These are phyloP conservation scores for Acipenser ruthenus DNA, from an alignment of 2,797 vertebrate species.

Conservation along the genomic window DNA sequence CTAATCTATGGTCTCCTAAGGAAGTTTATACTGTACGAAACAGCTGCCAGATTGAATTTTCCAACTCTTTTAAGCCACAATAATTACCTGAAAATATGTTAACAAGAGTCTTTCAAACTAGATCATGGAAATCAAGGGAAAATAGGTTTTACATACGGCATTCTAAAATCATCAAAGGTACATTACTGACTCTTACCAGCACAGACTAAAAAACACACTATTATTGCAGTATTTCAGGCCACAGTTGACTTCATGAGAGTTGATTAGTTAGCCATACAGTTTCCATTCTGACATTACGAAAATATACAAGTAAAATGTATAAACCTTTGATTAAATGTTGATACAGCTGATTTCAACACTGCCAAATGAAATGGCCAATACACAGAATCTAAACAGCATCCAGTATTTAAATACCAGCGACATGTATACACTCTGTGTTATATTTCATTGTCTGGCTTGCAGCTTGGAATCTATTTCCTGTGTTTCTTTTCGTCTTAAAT, in stretches of 20 bases:
- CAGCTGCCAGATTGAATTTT: not conserved
- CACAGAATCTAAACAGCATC: constrained; percentile 75
- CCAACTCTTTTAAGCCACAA: not conserved
- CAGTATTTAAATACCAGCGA: constrained; percentile 74
- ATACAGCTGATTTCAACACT: constrained; percentile 77
- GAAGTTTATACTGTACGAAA: not conserved
- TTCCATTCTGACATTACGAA: constrained; percentile 73
- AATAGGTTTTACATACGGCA: constrained; percentile 15
- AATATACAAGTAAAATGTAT: constrained; percentile 72
- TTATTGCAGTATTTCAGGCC: constrained; percentile 54
- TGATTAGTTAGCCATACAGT: constrained; percentile 60
- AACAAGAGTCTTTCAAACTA: not conserved
- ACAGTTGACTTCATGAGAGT: constrained; percentile 49
- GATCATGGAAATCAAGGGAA: not conserved
- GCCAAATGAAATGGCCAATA: constrained; percentile 65
- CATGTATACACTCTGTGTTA: constrained; percentile 74
- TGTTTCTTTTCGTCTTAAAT: constrained; percentile 14
- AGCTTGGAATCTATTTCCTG: constrained; percentile 57
- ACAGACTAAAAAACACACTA: constrained; percentile 33
- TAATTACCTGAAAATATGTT: not conserved
- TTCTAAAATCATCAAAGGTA: constrained; percentile 15
- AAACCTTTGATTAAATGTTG: constrained; percentile 80
- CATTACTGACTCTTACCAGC: too few relatives aligned
- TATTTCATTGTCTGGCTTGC: constrained; percentile 79
- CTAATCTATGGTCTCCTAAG: too few relatives aligned